phyloP scores from a whole-genome alignment of 1,140 invertebrate genomes.

The Aphelinus certus region DNA sequence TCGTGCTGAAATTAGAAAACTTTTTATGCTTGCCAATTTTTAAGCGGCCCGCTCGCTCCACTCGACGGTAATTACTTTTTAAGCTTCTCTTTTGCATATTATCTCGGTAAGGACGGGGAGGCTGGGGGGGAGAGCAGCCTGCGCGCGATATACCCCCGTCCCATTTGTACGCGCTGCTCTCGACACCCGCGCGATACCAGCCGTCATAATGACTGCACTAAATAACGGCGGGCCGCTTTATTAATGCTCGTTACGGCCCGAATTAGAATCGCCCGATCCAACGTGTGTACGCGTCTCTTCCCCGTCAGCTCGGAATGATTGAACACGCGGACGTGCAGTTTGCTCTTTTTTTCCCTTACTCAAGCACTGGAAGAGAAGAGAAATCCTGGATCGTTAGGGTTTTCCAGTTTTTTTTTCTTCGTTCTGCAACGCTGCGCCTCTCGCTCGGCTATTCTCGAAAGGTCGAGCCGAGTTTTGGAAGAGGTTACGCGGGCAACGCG shows the following conservation, averaged over 20 bases:
- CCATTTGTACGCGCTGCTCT: conserved; percentile 30
- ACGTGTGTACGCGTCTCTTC: too few species aligned
- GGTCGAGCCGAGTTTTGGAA: too few species aligned
- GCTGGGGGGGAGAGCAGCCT: not conserved
- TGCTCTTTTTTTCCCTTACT: not conserved
- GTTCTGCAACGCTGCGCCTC: too few species aligned
- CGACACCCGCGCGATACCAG: not conserved
- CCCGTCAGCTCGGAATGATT: conserved; percentile 14
- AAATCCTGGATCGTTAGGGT: conserved; percentile 29
- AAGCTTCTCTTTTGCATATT: conserved; percentile 65
- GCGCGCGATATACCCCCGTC: not conserved
- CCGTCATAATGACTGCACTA: conserved; percentile 44
- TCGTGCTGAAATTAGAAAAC: conserved; percentile 65
- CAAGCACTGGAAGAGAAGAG: not conserved
- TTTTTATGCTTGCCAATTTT: conserved; percentile 66
- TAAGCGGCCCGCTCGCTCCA: conserved; percentile 52
- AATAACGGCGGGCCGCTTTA: conserved; percentile 46
- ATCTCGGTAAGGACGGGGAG: conserved; percentile 46
- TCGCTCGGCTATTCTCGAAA: too few species aligned
- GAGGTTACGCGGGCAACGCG: too few species aligned
- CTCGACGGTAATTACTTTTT: conserved; percentile 66
- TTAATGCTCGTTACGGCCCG: conserved; percentile 44
- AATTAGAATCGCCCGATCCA: conserved; percentile 26
- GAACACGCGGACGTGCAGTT: not conserved
- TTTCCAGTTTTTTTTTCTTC: conserved; percentile 21